Evolutionary conservation across 2,113 vertebrate species (phyloP).

Genomic region (Spermophilus dauricus): DNA sequence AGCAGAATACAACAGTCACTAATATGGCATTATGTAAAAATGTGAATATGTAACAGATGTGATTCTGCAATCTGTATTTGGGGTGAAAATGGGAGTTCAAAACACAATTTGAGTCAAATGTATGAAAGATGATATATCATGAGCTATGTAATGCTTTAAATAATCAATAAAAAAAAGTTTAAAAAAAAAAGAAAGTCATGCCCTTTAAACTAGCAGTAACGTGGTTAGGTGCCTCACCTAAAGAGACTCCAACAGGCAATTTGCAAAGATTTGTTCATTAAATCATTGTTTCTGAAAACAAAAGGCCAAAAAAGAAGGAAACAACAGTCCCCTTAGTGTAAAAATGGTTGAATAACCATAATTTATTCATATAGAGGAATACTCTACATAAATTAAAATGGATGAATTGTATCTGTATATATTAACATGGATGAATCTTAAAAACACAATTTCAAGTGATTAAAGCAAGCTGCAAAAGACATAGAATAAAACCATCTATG

Average conservation of each 20-base stretch:
- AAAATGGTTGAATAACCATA: constrained; percentile 9
- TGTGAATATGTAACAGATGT: no score
- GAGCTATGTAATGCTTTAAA: no score
- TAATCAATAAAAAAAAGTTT: no score
- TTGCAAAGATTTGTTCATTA: not conserved
- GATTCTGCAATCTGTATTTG: no score
- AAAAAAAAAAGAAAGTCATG: no score
- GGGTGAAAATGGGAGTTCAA: no score
- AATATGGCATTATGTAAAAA: no score
- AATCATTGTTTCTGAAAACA: not conserved
- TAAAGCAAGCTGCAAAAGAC: constrained; percentile 28
- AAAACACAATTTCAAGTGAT: constrained; percentile 10
- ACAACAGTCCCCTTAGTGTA: not conserved
- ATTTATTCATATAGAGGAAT: constrained; percentile 32
- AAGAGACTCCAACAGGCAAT: not conserved
- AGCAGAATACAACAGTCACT: no score
- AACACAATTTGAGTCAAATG: no score
- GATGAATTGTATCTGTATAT: constrained; percentile 27
- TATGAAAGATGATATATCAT: no score
- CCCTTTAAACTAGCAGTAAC: not conserved
- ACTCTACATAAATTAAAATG: not conserved
- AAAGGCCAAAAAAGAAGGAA: not conserved
- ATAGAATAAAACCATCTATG: not conserved
- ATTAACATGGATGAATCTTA: constrained; percentile 34
- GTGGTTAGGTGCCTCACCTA: not conserved